Evolutionary conservation across 1,140 invertebrate genomes (phyloP).

Genomic region (Agraylea sexmaculata): DNA sequence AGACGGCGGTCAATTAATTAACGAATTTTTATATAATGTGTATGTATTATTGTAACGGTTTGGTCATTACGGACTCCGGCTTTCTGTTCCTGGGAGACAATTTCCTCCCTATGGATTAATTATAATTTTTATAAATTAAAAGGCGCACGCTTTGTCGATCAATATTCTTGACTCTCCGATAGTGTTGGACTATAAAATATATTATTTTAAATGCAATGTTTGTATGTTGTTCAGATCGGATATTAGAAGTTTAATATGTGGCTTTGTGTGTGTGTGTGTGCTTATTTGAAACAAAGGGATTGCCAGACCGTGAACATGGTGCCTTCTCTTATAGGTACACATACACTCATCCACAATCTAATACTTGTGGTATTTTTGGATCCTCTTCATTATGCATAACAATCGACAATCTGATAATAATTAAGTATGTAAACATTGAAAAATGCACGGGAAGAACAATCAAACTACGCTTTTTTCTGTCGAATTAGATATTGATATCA

Average conservation of each 20-base stretch:
- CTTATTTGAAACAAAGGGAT: constrained; percentile 12
- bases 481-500: background rate
- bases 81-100: too few relatives aligned
- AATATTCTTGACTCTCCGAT: background rate
- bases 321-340: background rate
- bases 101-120: background rate
- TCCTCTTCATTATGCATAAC: background rate
- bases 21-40: too few relatives aligned
- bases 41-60: too few relatives aligned
- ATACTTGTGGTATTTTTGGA: too few relatives aligned
- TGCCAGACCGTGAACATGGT: constrained; percentile 9
- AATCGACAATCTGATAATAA: background rate
- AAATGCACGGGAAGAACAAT: background rate
- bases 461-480: background rate
- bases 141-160: constrained; percentile 5
- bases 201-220: constrained; percentile 5
- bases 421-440: background rate
- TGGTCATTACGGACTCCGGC: too few relatives aligned
- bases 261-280: too few relatives aligned
- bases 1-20: too few relatives aligned
- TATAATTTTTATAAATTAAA: constrained; percentile 2
- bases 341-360: too few relatives aligned
- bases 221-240: background rate
- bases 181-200: constrained; percentile 7
- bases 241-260: too few relatives aligned